Conservation (phyloP, 2,888 invertebrate species). For the Adelognathus sp. region DNA sequence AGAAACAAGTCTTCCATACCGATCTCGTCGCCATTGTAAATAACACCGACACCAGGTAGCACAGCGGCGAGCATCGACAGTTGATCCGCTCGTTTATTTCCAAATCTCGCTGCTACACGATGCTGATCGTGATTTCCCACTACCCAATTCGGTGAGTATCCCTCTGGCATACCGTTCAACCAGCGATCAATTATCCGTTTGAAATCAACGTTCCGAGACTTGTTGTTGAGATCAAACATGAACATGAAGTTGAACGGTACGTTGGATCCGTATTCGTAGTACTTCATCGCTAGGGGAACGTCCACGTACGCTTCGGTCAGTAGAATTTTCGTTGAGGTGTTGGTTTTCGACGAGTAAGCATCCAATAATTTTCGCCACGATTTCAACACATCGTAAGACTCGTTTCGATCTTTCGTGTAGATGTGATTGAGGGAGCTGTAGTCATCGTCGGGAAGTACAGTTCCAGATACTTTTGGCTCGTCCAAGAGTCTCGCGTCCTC, state of each 20-base stretch:
- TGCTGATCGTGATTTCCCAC: slow-evolving; percentile 85
- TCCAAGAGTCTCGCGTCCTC: slow-evolving; percentile 71
- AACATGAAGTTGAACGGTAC: no score
- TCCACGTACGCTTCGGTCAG: slow-evolving; percentile 85
- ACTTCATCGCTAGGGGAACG: slow-evolving; percentile 82
- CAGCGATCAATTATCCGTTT: slow-evolving; percentile 83
- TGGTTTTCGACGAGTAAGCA: slow-evolving; percentile 83
- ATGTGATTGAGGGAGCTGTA: slow-evolving; percentile 77
- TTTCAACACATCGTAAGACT: slow-evolving; percentile 79
- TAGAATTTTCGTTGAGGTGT: slow-evolving; percentile 82
- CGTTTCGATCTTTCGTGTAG: slow-evolving; percentile 75
- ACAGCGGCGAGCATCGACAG: slow-evolving; percentile 85
- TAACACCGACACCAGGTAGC: slow-evolving; percentile 85
- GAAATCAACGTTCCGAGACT: slow-evolving; percentile 83
- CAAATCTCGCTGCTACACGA: slow-evolving; percentile 81
- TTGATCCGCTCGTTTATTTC: slow-evolving; percentile 79
- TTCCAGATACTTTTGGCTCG: slow-evolving; percentile 69
- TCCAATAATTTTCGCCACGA: slow-evolving; percentile 84
- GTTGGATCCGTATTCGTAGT: slow-evolving; percentile 82
- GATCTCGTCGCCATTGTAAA: slow-evolving; percentile 94
- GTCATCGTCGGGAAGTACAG: slow-evolving; percentile 63
- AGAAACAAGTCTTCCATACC: no score
- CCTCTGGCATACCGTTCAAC: slow-evolving; percentile 83
- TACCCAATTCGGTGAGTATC: slow-evolving; percentile 86
- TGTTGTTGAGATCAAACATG: slow-evolving; percentile 79